Percentiles rank a stretch among this genome's conserved stretches.
Evolutionary conservation across 2,113 vertebrate genomes (phyloP).

Genomic region (Nestor notabilis): DNA sequence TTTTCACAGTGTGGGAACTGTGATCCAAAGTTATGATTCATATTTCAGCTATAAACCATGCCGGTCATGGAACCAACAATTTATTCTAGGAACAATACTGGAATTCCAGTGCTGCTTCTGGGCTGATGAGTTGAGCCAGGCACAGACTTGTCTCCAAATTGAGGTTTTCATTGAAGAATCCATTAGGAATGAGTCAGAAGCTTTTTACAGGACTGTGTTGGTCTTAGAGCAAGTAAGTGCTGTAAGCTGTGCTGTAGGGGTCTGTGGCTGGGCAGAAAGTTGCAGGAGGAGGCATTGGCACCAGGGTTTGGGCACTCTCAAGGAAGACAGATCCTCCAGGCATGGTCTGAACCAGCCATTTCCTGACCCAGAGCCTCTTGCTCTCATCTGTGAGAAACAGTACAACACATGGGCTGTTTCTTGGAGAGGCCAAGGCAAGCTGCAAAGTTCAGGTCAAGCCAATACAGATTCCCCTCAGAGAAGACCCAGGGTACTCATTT

Average conservation of each 20-base stretch:
- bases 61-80: background rate
- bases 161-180: background rate
- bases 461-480: background rate
- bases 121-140: background rate
- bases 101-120: background rate
- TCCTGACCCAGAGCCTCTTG: background rate
- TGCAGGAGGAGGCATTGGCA: background rate
- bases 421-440: background rate
- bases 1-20: background rate
- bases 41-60: background rate
- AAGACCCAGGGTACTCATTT: background rate
- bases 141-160: background rate
- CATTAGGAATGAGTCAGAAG: background rate
- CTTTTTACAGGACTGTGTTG: background rate
- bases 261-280: background rate
- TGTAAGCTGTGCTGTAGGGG: background rate
- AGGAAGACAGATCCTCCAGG: background rate
- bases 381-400: background rate
- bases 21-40: background rate
- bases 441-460: background rate
- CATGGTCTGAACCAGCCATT: background rate
- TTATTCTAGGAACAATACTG: background rate
- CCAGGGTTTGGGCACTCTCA: rapidly evolving
- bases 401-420: background rate
- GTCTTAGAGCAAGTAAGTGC: background rate